These are phyloP conservation scores for Drosophila histrio DNA, from an alignment of 2,888 invertebrate genomes.

Conservation along the genomic window DNA sequence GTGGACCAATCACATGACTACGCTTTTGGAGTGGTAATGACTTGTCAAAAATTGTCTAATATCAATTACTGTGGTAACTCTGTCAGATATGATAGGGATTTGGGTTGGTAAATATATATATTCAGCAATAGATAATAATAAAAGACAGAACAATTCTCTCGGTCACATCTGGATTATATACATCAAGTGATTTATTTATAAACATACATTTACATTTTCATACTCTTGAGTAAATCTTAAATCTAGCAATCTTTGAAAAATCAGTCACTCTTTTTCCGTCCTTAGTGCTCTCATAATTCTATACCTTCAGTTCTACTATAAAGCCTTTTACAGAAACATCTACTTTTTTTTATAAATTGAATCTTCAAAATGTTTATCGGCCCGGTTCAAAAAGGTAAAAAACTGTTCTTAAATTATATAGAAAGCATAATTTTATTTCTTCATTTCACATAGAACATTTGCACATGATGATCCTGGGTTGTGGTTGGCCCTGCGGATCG, in stretches of 20 bases:
- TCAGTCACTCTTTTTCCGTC: neutral
- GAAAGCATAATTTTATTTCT: neutral
- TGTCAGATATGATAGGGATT: no score
- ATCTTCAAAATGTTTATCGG: slow-evolving; percentile 25
- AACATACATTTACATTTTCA: no score
- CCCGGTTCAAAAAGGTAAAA: slow-evolving; percentile 13
- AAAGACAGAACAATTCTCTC: neutral
- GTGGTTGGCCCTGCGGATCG: slow-evolving; percentile 57
- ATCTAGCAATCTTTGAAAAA: neutral
- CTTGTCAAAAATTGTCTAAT: no score
- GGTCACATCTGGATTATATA: no score
- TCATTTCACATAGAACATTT: neutral
- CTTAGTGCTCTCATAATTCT: neutral
- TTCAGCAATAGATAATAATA: neutral
- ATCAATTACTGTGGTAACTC: no score
- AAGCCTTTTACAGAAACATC: neutral
- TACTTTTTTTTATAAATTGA: slow-evolving; percentile 1
- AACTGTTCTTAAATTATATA: neutral
- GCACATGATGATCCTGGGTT: slow-evolving; percentile 43
- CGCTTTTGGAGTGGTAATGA: no score
- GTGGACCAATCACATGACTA: no score
- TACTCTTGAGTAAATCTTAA: neutral
- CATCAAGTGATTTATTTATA: no score
- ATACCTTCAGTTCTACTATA: neutral
- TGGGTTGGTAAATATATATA: no score